A percentile compares a stretch with the other conserved stretches of the same genome.
Conservation (phyloP, 2,113 vertebrate species). For the Mormyrus lacerda region DNA sequence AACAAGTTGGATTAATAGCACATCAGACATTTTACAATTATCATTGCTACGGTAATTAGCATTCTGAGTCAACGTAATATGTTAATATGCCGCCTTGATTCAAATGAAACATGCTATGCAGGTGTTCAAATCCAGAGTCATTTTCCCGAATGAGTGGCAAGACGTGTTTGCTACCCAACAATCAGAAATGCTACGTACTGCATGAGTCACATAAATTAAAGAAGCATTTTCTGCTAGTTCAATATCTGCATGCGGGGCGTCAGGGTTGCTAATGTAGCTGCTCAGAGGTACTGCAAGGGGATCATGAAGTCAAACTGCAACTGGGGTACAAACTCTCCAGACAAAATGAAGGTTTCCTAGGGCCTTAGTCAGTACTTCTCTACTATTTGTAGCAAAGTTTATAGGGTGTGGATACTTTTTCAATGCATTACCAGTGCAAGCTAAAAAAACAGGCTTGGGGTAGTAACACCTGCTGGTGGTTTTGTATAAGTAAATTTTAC, state of each 20-base stretch:
- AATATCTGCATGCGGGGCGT: background rate
- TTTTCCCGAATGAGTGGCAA: background rate
- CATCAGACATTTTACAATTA: background rate
- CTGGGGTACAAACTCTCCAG: background rate
- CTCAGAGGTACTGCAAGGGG: background rate
- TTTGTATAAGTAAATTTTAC: too few relatives aligned
- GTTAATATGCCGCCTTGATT: background rate
- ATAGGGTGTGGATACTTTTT: background rate
- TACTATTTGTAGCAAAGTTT: background rate
- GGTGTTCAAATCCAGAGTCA: background rate
- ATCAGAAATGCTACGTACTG: background rate
- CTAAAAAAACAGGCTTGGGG: background rate
- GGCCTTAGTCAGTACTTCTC: background rate
- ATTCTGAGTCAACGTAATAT: background rate
- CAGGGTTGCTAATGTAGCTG: background rate
- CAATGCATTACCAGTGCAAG: background rate
- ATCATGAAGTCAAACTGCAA: background rate
- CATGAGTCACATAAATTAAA: background rate
- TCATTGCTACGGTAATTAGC: background rate
- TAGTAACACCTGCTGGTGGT: background rate
- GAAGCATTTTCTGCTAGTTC: background rate
- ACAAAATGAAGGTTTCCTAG: background rate
- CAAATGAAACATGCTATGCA: background rate
- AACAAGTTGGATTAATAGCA: background rate
- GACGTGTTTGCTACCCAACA: background rate